Evolutionary conservation across 2,888 invertebrate genomes (phyloP), one percentile per base, ranked within the genome.

Genomic region (Euphydryas editha): DNA sequence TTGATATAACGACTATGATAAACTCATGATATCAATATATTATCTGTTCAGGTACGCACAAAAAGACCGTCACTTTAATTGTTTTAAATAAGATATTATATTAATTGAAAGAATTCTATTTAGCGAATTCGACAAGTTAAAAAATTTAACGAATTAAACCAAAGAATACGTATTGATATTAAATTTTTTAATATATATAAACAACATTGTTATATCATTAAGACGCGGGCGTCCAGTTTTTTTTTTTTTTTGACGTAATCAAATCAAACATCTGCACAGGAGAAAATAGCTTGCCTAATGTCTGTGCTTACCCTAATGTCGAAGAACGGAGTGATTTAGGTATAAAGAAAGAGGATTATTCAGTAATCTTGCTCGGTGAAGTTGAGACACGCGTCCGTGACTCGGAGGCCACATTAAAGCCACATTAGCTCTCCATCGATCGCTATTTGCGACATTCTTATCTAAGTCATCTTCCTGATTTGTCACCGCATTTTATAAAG

Each of bases 351-450:
- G 82, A 76, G 86, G 89, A 88, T 90, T 89, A 89, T 77, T 65
- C 77, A 63, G 79, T 91, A 90, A 92, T 87, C 90, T 87, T 80
- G 74, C 67, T 72, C 78, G 78, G 80, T 77, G 82, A 85, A 85
- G 88, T 81, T 73, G 83, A 76, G 85, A 81, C 91, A 90, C 91
- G 89, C 87, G 83, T 80, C 80, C 76, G 76, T 73, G 76, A 75
- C 79, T 80, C 75, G 70, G 77, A 67, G 76, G 78, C 81, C 84
- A 85, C 83, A 87, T 88, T 88, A 88, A 86, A 86, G 82, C 85
- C 81, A 88, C 89, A 86, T 91, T 89, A 89, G 83, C 83, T 84
- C 81, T 75, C 79, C 79, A 87, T 88, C 85, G 86, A 86, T 88
- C 85, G 83, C 80, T 75, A 81, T 79, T 84, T 83, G 81, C 81